Base-by-base conservation (phyloP, 2,113 vertebrate species). In the Phalacrocorax brasilianus region DNA sequence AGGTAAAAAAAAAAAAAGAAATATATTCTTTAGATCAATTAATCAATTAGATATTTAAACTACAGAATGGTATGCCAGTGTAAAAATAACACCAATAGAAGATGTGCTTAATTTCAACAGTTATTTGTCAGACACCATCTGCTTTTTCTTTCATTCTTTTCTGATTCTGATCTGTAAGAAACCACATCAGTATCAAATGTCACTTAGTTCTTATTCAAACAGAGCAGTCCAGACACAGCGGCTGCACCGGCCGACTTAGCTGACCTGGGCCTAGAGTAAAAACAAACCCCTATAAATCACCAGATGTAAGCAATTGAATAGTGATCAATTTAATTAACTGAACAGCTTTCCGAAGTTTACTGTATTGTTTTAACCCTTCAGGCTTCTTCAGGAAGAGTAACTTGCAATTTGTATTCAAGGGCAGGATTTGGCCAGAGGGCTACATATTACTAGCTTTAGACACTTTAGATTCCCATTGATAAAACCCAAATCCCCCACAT, bases 251-350 rank as follows among this genome's bases (percentile, higher is more conserved):
- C 90, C 98, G 98, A 98, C 99, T 99, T 96, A 96, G 97, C 95
- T 99, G 99, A 99, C 99, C 99, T 97, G 90, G 91, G 96, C 98
- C 95, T 96, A 77, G 91, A 98, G 98, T 96, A 97, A 99, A 99
- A 99, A 99, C 98, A 99, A 99, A 98, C 97, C 96, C 93, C 97
- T 98, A 98, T 98, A 98, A 99, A 98, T 98, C 98, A 97, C 98
- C 99, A 99, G 98, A 98, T 99, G 99, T 98, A 98, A 99, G 98
- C 98, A 98, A 99, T 99, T 98, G 98, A 98, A 98, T 95, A 98
- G 97, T 98, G 98, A 99, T 99, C 98, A 98, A 98, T 98, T 98
- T 98, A 98, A 99, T 99, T 99, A 99, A 99, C 98, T 98, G 98
- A 99, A 99, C 98, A 98, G 98, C 98, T 98, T 98, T 98, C 98